Conservation (phyloP, 1,140 invertebrate species). For the Cydia fagiglandana region DNA sequence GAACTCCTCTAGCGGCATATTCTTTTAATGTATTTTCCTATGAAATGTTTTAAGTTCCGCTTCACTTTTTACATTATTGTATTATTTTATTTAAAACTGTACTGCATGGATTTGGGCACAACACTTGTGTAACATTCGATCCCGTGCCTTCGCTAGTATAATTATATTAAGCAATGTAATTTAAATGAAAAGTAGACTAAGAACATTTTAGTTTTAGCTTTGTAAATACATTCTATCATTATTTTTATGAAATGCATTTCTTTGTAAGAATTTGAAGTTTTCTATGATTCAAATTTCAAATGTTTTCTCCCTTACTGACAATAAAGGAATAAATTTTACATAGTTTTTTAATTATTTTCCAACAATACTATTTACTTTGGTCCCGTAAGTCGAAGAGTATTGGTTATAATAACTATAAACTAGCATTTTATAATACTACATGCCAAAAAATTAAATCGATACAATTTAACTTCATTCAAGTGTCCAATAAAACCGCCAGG, state of each 20-base stretch:
- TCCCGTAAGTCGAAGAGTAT: too few relatives aligned
- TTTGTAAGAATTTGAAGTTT: slow-evolving; percentile 69
- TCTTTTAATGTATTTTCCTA: slow-evolving; percentile 1
- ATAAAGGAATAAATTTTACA: slow-evolving; percentile 75
- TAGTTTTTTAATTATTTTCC: slow-evolving; percentile 38
- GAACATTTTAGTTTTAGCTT: slow-evolving; percentile 42
- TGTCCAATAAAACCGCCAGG: too few relatives aligned
- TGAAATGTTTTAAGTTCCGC: slow-evolving; percentile 16
- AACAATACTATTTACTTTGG: neutral
- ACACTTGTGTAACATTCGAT: slow-evolving; percentile 17
- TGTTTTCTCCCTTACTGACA: slow-evolving; percentile 74
- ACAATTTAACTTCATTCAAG: too few relatives aligned
- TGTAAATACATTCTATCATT: slow-evolving; percentile 76
- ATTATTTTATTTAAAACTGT: slow-evolving; percentile 17
- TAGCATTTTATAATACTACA: too few relatives aligned
- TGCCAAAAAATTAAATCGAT: too few relatives aligned
- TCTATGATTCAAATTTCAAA: slow-evolving; percentile 68
- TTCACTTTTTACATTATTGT: slow-evolving; percentile 15
- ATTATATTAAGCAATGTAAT: slow-evolving; percentile 61
- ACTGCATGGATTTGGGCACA: slow-evolving; percentile 29
- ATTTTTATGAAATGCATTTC: slow-evolving; percentile 76
- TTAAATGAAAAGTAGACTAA: slow-evolving; percentile 43
- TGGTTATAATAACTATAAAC: too few relatives aligned
- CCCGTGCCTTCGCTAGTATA: slow-evolving; percentile 35
- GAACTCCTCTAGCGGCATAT: neutral